Evolutionary conservation across 1,140 invertebrate species (phyloP).

Genomic region (Cydia strobilella): DNA sequence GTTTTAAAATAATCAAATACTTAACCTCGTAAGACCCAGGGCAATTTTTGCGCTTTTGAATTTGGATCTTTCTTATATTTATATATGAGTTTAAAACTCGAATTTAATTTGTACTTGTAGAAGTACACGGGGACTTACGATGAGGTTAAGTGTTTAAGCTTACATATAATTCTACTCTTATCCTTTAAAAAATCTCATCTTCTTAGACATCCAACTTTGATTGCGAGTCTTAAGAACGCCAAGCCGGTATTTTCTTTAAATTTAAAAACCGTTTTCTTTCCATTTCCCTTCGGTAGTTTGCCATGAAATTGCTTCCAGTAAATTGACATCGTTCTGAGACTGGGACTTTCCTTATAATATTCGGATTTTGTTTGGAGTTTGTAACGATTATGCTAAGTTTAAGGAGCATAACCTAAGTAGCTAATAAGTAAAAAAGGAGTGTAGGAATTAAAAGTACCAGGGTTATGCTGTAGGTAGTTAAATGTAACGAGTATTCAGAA

Average conservation of each 20-base stretch:
- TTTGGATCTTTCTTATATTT: too few relatives aligned
- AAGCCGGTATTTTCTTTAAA: conserved; percentile 26
- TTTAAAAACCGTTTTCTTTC: conserved; percentile 32
- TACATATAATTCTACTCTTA: not conserved
- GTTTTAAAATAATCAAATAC: too few relatives aligned
- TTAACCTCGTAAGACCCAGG: too few relatives aligned
- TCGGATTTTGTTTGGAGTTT: conserved; percentile 12
- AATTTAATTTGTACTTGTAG: too few relatives aligned
- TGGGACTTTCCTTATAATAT: not conserved
- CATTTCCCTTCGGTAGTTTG: conserved; percentile 32
- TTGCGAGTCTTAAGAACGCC: not conserved
- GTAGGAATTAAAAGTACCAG: too few relatives aligned
- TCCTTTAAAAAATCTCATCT: not conserved
- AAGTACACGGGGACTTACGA: too few relatives aligned
- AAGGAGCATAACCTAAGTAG: not conserved
- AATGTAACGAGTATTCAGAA: too few relatives aligned
- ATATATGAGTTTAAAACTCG: too few relatives aligned
- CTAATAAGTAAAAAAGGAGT: not conserved
- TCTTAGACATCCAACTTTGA: not conserved
- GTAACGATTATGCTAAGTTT: not conserved
- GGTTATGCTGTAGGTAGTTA: too few relatives aligned
- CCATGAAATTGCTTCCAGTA: conserved; percentile 28
- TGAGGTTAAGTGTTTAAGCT: not conserved
- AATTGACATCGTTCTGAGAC: conserved; percentile 26
- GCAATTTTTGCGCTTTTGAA: too few relatives aligned